These are phyloP conservation scores for Grapholita molesta DNA, from an alignment of 1,140 invertebrate species.

Conservation along the genomic window DNA sequence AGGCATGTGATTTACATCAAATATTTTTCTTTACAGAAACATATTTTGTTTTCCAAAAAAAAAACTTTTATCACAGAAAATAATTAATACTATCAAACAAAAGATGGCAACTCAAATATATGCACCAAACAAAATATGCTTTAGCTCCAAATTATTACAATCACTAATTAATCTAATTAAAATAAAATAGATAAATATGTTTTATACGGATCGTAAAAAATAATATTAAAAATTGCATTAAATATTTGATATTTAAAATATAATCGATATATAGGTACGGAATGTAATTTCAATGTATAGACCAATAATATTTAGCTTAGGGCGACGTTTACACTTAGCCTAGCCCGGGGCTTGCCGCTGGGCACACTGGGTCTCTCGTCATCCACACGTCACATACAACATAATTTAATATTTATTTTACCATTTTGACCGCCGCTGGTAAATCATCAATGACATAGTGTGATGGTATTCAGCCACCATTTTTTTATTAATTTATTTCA, in stretches of 20 bases:
- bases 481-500: no score
- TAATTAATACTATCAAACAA: slow-evolving; percentile 64
- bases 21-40: slow-evolving; percentile 7
- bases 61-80: slow-evolving; percentile 65
- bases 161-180: background rate
- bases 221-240: background rate
- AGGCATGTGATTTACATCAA: slow-evolving; percentile 17
- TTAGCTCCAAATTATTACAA: slow-evolving; percentile 28
- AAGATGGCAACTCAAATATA: slow-evolving; percentile 62
- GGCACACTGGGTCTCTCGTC: slow-evolving; percentile 5
- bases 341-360: background rate
- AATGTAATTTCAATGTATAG: slow-evolving; percentile 9
- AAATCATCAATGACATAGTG: no score
- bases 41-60: slow-evolving; percentile 26
- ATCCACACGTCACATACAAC: background rate
- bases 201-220: slow-evolving; percentile 7
- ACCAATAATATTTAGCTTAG: background rate
- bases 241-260: slow-evolving; percentile 1
- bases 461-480: no score
- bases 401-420: background rate
- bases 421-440: background rate
- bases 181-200: slow-evolving; percentile 17
- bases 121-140: slow-evolving; percentile 49
- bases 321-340: slow-evolving; percentile 9
- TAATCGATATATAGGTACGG: slow-evolving; percentile 5